phyloP scores from a whole-genome alignment of 2,113 vertebrate genomes.

The Tragelaphus scriptus region DNA sequence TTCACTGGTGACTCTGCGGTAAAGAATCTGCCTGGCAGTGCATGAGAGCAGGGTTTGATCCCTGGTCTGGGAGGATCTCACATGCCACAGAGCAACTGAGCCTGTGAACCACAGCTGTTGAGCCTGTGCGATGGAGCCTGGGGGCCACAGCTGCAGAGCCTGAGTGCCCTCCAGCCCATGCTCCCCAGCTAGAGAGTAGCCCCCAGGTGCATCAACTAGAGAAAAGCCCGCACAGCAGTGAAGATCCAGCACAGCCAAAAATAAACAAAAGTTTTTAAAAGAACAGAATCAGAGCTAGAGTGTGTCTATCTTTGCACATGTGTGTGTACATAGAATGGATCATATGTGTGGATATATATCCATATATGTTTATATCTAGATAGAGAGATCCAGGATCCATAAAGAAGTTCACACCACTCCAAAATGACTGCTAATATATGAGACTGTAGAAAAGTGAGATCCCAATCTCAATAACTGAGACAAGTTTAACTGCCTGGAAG shows the following conservation, averaged over 20 bases:
- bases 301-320: neutral
- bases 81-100: neutral
- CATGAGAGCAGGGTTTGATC: neutral
- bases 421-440: neutral
- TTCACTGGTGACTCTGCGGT: neutral
- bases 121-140: neutral
- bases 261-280: neutral
- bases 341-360: neutral
- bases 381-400: neutral
- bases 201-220: neutral
- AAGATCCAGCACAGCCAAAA: neutral
- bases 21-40: neutral
- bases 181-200: neutral
- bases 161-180: rapidly evolving
- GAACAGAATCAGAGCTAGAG: neutral
- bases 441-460: neutral
- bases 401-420: neutral
- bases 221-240: rapidly evolving
- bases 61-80: neutral
- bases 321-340: neutral
- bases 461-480: neutral
- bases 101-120: neutral
- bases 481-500: neutral
- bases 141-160: neutral
- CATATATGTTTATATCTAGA: neutral